Conservation (phyloP, 2,113 vertebrate species). For the Malurus alboscapulatus region DNA sequence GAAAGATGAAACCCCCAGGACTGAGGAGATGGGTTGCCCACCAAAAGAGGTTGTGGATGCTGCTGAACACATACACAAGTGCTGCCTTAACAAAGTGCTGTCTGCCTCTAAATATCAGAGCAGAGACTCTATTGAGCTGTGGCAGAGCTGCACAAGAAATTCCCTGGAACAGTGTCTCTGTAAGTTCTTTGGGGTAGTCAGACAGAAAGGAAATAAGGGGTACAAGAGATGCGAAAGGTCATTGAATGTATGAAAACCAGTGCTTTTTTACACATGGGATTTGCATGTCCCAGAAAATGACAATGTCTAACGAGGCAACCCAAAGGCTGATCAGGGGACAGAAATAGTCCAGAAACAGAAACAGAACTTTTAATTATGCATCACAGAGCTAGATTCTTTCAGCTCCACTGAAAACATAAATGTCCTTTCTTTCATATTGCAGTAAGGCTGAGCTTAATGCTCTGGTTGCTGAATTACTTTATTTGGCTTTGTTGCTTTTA, state of each 20-base stretch:
- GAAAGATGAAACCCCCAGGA: neutral
- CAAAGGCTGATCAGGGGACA: neutral
- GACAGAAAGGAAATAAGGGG: neutral
- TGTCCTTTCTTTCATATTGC: neutral
- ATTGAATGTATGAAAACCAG: neutral
- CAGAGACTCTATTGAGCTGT: neutral
- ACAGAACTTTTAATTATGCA: neutral
- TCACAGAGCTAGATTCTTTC: neutral
- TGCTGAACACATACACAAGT: neutral
- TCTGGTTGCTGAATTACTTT: neutral
- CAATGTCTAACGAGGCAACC: neutral
- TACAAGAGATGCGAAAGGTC: neutral
- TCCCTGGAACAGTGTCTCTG: neutral
- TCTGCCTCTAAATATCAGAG: neutral
- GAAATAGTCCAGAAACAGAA: neutral
- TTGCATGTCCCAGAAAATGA: neutral
- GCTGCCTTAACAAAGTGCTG: neutral
- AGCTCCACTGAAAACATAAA: neutral
- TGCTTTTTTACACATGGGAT: neutral
- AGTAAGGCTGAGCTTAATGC: neutral
- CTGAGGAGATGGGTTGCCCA: neutral
- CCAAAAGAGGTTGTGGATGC: neutral
- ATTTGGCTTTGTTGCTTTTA: constrained; percentile 7
- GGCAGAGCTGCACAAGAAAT: neutral
- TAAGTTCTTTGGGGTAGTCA: neutral